These are phyloP conservation scores for Tautogolabrus adspersus DNA, from an alignment of 2,113 vertebrate genomes.

Conservation along the genomic window DNA sequence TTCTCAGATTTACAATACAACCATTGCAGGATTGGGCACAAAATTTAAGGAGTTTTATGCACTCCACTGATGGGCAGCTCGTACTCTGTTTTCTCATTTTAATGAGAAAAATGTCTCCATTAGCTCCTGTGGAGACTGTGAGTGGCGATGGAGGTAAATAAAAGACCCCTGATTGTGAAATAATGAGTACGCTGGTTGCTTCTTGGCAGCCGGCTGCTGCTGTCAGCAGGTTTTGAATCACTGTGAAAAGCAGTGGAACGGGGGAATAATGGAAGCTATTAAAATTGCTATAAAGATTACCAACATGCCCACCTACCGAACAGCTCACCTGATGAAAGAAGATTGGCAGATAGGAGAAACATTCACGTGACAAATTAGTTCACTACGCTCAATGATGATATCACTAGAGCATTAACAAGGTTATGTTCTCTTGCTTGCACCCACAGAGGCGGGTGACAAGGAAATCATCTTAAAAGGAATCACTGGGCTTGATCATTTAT, in stretches of 20 bases:
- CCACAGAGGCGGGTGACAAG: conserved; percentile 21
- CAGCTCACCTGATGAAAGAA: conserved; percentile 39
- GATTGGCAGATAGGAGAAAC: conserved; percentile 48
- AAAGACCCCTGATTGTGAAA: conserved; percentile 71
- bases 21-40: neutral
- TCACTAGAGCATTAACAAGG: conserved; percentile 49
- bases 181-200: conserved; percentile 68
- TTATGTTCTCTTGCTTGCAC: conserved; percentile 15
- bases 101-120: conserved; percentile 61
- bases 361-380: conserved; percentile 40
- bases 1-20: neutral
- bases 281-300: conserved; percentile 66
- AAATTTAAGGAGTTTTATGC: neutral
- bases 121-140: conserved; percentile 41
- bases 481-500: neutral
- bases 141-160: conserved; percentile 67
- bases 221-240: conserved; percentile 75
- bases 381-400: conserved; percentile 46
- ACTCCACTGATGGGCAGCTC: conserved; percentile 12
- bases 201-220: conserved; percentile 61
- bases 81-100: conserved; percentile 40
- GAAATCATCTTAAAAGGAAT: neutral
- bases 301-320: conserved; percentile 52
- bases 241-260: conserved; percentile 54
- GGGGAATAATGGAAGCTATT: conserved; percentile 61